Evolutionary conservation across 2,797 vertebrate genomes (phyloP).

Genomic region (Darevskia nairensis): DNA sequence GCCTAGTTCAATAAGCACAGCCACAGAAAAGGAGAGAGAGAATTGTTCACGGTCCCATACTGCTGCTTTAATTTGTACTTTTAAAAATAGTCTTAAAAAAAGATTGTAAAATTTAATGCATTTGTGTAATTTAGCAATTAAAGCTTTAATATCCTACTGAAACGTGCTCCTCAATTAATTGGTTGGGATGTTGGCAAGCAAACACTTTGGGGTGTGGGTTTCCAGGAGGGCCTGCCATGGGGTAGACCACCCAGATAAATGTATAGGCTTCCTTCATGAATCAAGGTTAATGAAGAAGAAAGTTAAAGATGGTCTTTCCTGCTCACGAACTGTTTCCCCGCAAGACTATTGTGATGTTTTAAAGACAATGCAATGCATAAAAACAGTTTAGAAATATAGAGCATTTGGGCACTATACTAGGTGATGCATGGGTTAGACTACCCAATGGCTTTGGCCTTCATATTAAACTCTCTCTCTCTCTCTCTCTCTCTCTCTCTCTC

Average conservation of each 20-base stretch:
- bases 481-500: neutral
- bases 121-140: neutral
- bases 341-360: neutral
- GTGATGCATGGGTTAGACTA: neutral
- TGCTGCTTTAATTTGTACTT: conserved; percentile 49
- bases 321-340: neutral
- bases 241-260: neutral
- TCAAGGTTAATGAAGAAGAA: neutral
- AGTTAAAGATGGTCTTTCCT: neutral
- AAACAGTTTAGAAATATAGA: neutral
- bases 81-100: conserved; percentile 40
- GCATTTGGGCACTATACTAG: rapidly evolving
- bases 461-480: neutral
- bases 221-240: neutral
- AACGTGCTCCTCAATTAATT: neutral
- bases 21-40: conserved; percentile 37
- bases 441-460: neutral
- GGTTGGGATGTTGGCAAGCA: neutral
- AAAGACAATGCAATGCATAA: neutral
- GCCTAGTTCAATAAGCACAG: conserved; percentile 38
- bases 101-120: neutral
- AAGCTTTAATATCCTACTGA: neutral
- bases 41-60: conserved; percentile 42
- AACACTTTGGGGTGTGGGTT: neutral
- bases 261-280: neutral